Conservation (phyloP, 2,113 vertebrate genomes). For the Eptatretus burgeri region DNA sequence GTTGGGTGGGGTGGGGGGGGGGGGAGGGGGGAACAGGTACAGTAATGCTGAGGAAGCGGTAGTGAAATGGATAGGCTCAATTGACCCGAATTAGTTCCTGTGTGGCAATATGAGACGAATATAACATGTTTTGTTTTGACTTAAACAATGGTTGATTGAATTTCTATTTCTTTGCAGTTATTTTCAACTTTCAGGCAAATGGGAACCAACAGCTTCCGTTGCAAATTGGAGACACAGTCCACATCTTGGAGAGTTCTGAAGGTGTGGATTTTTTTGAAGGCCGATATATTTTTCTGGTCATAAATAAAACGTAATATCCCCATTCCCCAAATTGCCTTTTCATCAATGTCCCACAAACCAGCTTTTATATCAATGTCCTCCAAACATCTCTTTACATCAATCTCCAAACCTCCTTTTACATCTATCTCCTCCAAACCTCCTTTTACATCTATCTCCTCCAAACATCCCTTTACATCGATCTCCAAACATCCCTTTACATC, state of each 20-base stretch:
- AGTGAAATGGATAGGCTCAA: too few species aligned
- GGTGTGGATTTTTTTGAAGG: conserved; percentile 4
- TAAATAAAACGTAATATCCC: background rate
- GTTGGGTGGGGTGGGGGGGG: too few species aligned
- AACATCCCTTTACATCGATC: too few species aligned
- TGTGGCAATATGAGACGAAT: too few species aligned
- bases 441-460: background rate
- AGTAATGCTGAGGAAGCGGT: too few species aligned
- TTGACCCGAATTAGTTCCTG: too few species aligned
- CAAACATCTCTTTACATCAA: background rate
- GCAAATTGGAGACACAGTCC: conserved; percentile 13
- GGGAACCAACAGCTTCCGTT: conserved; percentile 15
- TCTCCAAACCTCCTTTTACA: background rate
- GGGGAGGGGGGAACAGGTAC: too few species aligned
- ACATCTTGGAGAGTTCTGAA: conserved; percentile 9
- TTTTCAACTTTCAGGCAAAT: conserved; percentile 15
- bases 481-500: too few species aligned
- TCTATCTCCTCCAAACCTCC: background rate
- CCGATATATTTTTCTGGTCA: background rate
- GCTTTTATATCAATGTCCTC: background rate
- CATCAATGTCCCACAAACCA: background rate
- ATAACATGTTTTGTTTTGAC: too few species aligned
- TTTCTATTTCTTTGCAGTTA: background rate
- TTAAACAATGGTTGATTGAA: too few species aligned
- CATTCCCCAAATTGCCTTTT: background rate